Base-by-base conservation (phyloP, 2,888 invertebrate species). In the Dolichopus griseipennis region DNA sequence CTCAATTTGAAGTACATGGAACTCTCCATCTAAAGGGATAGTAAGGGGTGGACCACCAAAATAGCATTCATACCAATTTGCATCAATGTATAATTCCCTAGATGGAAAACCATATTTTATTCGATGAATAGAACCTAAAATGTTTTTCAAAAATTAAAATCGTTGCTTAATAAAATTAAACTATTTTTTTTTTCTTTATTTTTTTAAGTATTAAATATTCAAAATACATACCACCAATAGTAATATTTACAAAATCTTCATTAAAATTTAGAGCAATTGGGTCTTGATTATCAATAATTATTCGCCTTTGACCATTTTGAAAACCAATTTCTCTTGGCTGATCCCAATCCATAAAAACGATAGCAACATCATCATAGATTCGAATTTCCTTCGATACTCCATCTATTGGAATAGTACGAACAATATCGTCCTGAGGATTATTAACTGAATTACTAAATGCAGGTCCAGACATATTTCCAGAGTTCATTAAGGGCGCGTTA, bases 31-130 rank as follows among this genome's bases (percentile, higher is more conserved):
- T 61, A 97, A 85, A 64, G 91, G 88, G 12, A 96, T 89, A 1
- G 88, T 87, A 65, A 94, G 86, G 0, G 93, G 90, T 65, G 92
- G 90, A 1, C 95, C 95, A 43, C 93, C 95, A 78, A 98, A 98
- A 79, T 91, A 92, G 74, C 95, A 93, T 78, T 96, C 96, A 79
- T 90, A 96, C 84, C 93, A 92, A 70, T 89, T 85, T 10, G 91
- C 91, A 78, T 98, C 93, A 65, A 99, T 89, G 75, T 89, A 93
- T 52, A 98, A 83, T 76, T 97, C 97, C 67, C 95, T 85, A 0
- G 95, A 94, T 0, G 96, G 96, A 15, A 93, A 93, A 20, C 97
- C 97, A 73, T 97, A 90, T 73, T 91, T 87, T 61, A 97, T 89
- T 70, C 89, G 87, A 78, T 91, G 90, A 6, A 86, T 82, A 76